phyloP scores from a whole-genome alignment of 2,113 vertebrate genomes.

The Ageneiosus marmoratus region DNA sequence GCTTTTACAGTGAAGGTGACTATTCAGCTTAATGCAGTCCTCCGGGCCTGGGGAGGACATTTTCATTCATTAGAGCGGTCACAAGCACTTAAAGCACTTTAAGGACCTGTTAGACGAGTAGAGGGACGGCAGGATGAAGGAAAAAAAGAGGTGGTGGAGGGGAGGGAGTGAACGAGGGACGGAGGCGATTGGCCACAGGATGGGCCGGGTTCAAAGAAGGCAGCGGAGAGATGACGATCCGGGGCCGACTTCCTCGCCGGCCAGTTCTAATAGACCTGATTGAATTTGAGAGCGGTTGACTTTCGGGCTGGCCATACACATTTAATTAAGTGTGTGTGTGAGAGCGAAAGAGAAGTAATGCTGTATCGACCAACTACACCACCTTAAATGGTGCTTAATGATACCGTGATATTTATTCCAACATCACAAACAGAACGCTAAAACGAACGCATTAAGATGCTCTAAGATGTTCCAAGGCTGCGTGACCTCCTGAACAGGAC shows the following conservation, averaged over 20 bases:
- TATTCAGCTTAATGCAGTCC: conserved; percentile 92
- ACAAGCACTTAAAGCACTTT: conserved; percentile 99
- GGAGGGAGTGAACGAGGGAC: conserved; percentile 59
- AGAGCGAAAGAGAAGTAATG: conserved; percentile 25
- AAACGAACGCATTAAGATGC: background rate
- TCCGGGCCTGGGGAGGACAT: conserved; percentile 86
- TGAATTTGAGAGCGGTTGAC: conserved; percentile 64
- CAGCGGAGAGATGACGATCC: conserved; percentile 54
- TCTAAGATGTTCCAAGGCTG: background rate
- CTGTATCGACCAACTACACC: conserved; percentile 24
- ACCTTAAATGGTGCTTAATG: conserved; percentile 37
- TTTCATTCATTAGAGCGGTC: conserved; percentile 98
- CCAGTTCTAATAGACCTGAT: conserved; percentile 55
- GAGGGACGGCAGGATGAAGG: conserved; percentile 72
- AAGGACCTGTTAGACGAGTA: conserved; percentile 85
- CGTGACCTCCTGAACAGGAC: conserved; percentile 17
- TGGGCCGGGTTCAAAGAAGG: conserved; percentile 51
- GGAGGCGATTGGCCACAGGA: conserved; percentile 46
- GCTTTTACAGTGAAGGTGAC: conserved; percentile 98
- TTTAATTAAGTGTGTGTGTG: conserved; percentile 50
- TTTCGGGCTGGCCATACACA: conserved; percentile 46
- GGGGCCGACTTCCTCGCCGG: conserved; percentile 57
- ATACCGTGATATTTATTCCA: conserved; percentile 19
- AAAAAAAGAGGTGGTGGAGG: conserved; percentile 39
- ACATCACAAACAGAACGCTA: conserved; percentile 1